Evolutionary conservation across 2,797 vertebrate genomes (phyloP), one percentile per base, ranked within the genome.

Genomic region (Fundulus diaphanus): DNA sequence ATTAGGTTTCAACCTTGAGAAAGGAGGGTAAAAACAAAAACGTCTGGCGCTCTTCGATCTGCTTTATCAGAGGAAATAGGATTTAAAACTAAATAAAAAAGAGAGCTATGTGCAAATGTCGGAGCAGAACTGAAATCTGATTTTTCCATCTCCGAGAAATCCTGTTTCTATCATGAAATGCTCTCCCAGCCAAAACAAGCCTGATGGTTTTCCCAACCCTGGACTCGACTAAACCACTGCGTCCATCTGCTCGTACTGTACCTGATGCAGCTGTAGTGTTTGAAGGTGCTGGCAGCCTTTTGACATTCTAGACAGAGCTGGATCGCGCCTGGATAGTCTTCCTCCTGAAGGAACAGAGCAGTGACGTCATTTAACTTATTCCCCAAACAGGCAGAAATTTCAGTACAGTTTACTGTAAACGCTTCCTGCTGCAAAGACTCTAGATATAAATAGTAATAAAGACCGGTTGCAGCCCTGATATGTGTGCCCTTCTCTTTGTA

Each of bases 211-310:
- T 79, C 6, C 40, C 24, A 24, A 1, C 12, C 27, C 16, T 70
- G 56, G 51, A 74, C 52, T n/a, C 3, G 56, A 69, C 20, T 24
- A 57, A 83, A 76, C 74, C 31, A 24, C 35, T 75, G 6, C 0
- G 27, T 84, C 76, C 72, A 4, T 66, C 5, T 74, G 70, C 33
- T 84, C 61, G 76, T 93, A 48, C 77, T 56, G 44, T 90, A 99
- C 98, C 98, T 99, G 93, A 99, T 99, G 88, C 98, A 99, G 91
- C 97, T 99, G 92, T 99, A 99, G 95, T 99, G 98, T 93, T 97
- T 99, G 92, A 99, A 99, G 79, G 98, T 99, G 92, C 98, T 99
- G 86, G 98, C 98, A 56, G 98, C 98, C 89, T 99, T 98, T 89
- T 99, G 98, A 86, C 98, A 99, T 92, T 99, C 98, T 90, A 99